Evolutionary conservation across 2,797 vertebrate genomes (phyloP).

Genomic region (Knipowitschia caucasica): DNA sequence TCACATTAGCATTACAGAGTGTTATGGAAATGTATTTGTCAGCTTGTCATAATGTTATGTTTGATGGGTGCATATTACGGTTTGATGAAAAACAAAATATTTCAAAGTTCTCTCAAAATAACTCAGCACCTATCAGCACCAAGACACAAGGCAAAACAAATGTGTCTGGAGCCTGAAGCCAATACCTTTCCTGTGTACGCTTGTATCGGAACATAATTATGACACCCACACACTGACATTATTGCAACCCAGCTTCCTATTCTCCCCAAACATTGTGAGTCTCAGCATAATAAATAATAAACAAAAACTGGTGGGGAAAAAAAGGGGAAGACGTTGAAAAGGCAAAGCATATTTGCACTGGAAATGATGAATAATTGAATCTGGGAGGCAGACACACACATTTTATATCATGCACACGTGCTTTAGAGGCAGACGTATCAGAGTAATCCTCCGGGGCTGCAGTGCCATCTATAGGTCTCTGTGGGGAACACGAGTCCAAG

Average conservation of each 20-base stretch:
- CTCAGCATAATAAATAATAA: constrained; percentile 71
- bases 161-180: constrained; percentile 36
- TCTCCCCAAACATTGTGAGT: constrained; percentile 61
- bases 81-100: constrained; percentile 17
- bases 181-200: constrained; percentile 53
- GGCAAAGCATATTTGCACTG: constrained; percentile 67
- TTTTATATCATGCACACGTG: constrained; percentile 22
- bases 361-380: constrained; percentile 77
- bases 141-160: constrained; percentile 48
- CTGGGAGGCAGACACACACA: constrained; percentile 40
- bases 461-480: constrained; percentile 75
- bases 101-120: constrained; percentile 45
- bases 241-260: constrained; percentile 59
- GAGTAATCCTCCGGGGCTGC: constrained; percentile 58
- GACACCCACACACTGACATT: constrained; percentile 66
- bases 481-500: constrained; percentile 29
- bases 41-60: not conserved
- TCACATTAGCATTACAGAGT: not conserved
- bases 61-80: constrained; percentile 13
- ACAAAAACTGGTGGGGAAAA: constrained; percentile 50
- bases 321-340: constrained; percentile 50
- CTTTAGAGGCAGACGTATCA: constrained; percentile 1
- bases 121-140: constrained; percentile 44
- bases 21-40: not conserved
- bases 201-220: constrained; percentile 71